Evolutionary conservation across 1,140 invertebrate species (phyloP).

Genomic region (Piezodorus guildinii): DNA sequence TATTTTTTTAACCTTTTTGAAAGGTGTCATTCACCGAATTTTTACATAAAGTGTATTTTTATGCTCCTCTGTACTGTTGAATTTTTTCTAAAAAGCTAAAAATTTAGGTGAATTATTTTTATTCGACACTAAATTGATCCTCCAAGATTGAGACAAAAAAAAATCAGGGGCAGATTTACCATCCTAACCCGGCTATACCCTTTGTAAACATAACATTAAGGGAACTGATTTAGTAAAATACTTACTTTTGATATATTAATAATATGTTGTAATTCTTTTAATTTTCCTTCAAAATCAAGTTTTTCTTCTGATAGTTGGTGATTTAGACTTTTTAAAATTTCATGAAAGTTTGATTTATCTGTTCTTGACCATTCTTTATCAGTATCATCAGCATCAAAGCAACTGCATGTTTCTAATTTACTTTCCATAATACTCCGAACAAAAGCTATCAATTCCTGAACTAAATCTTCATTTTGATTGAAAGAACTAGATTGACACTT

Average conservation of each 20-base stretch:
- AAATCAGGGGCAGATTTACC: too few species aligned
- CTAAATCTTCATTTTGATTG: constrained; percentile 8
- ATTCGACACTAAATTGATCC: too few species aligned
- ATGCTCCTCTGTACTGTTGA: too few species aligned
- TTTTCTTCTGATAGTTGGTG: constrained; percentile 9
- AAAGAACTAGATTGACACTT: background rate
- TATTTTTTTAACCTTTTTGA: too few species aligned
- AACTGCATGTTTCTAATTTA: background rate
- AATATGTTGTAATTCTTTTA: constrained; percentile 1
- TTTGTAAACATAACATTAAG: background rate
- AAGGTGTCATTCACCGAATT: too few species aligned
- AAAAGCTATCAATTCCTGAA: background rate
- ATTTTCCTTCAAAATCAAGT: background rate
- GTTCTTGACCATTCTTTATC: background rate
- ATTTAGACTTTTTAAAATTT: constrained; percentile 10
- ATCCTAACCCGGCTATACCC: too few species aligned
- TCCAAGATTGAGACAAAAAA: too few species aligned
- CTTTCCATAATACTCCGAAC: constrained; percentile 11
- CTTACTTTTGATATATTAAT: constrained; percentile 5
- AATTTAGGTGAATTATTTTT: too few species aligned
- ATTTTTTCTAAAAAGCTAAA: too few species aligned
- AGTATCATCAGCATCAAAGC: background rate
- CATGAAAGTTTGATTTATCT: background rate
- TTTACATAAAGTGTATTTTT: too few species aligned
- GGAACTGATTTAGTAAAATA: background rate